Evolutionary conservation across 2,113 vertebrate species (phyloP).

Genomic region (Indicator maculatus): DNA sequence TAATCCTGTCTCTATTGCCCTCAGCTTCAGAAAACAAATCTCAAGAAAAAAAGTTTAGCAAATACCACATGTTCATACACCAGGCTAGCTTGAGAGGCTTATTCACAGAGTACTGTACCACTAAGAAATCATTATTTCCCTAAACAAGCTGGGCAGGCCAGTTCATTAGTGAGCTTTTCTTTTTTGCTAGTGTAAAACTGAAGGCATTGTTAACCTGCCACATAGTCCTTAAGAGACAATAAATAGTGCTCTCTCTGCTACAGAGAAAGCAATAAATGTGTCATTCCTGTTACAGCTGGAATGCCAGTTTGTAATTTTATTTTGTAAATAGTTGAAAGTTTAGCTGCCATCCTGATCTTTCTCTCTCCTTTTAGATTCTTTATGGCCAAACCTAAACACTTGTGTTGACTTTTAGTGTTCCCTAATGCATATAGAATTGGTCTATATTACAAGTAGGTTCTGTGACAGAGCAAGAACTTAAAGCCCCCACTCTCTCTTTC

Average conservation of each 20-base stretch:
- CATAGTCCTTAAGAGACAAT: constrained; percentile 57
- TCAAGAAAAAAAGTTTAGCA: background rate
- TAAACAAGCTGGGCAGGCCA: constrained; percentile 10
- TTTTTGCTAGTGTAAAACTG: constrained; percentile 41
- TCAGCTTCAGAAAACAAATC: background rate
- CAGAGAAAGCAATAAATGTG: constrained; percentile 54
- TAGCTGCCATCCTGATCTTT: constrained; percentile 45
- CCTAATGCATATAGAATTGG: background rate
- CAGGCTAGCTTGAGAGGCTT: background rate
- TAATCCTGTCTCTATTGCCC: background rate
- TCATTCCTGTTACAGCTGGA: constrained; percentile 51
- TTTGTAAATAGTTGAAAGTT: constrained; percentile 58
- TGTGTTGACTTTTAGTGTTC: constrained; percentile 44
- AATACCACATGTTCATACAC: background rate
- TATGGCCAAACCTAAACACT: constrained; percentile 47
- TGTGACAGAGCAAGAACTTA: background rate
- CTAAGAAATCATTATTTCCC: constrained; percentile 50
- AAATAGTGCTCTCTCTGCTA: constrained; percentile 58
- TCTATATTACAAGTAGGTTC: background rate
- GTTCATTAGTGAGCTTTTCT: constrained; percentile 53
- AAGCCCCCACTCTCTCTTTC: background rate
- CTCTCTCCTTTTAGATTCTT: constrained; percentile 58
- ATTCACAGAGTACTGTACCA: background rate
- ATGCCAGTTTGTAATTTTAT: constrained; percentile 48
- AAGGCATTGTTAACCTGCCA: constrained; percentile 58